Evolutionary conservation across 2,888 invertebrate genomes (phyloP).

Genomic region (Anagyrus pseudococci): DNA sequence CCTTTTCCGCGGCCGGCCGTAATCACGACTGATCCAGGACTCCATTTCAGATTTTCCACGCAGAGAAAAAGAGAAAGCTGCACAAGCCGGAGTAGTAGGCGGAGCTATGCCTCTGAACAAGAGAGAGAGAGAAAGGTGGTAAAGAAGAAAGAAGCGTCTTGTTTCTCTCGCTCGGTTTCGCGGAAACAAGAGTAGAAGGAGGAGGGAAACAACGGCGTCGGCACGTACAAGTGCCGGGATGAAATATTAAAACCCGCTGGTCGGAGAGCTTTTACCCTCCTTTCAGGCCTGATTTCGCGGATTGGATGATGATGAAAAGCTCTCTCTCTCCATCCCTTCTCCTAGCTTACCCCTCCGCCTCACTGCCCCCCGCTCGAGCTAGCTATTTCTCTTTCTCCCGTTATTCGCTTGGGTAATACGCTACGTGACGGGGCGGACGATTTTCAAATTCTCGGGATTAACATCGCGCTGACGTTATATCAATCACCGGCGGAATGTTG

Average conservation of each 20-base stretch:
- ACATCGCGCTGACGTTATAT: too few species aligned
- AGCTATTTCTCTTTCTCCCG: too few species aligned
- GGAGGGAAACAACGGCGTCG: background rate
- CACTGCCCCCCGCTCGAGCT: too few species aligned
- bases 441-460: slow-evolving; percentile 3
- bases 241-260: slow-evolving; percentile 27
- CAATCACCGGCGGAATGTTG: too few species aligned
- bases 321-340: too few species aligned
- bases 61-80: too few species aligned
- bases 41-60: slow-evolving; percentile 47
- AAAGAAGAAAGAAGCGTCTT: slow-evolving; percentile 17
- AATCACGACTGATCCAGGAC: slow-evolving; percentile 52
- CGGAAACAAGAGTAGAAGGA: slow-evolving; percentile 44
- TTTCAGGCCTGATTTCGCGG: slow-evolving; percentile 15
- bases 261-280: background rate
- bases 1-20: slow-evolving; percentile 37
- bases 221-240: slow-evolving; percentile 28
- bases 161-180: slow-evolving; percentile 50
- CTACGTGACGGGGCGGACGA: slow-evolving; percentile 1
- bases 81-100: background rate
- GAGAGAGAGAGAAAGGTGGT: slow-evolving; percentile 3
- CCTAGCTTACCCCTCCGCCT: too few species aligned
- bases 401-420: slow-evolving; percentile 2
- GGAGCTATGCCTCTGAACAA: background rate
- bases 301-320: slow-evolving; percentile 23